These are phyloP conservation scores for Boloria selene DNA, from an alignment of 2,888 invertebrate genomes.

Conservation along the genomic window DNA sequence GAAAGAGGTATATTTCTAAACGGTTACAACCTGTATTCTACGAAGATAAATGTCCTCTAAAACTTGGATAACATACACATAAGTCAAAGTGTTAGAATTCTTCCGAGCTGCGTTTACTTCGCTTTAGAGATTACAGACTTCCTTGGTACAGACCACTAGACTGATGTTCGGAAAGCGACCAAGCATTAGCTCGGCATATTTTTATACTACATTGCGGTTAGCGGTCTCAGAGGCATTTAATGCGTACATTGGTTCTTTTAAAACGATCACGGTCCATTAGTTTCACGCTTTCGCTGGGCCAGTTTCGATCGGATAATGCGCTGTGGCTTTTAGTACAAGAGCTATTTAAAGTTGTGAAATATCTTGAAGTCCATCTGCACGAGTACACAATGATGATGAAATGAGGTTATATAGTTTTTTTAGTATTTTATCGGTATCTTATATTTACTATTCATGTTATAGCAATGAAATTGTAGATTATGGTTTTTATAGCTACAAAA, in stretches of 20 bases:
- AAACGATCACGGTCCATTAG: constrained; percentile 53
- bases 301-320: constrained; percentile 52
- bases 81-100: too few relatives aligned
- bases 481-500: too few relatives aligned
- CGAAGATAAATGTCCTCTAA: too few relatives aligned
- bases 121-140: too few relatives aligned
- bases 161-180: not conserved
- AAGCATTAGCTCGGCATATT: constrained; percentile 15
- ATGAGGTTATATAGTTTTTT: constrained; percentile 8
- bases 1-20: too few relatives aligned
- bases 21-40: too few relatives aligned
- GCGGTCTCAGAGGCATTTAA: constrained; percentile 21
- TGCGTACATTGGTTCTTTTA: constrained; percentile 44
- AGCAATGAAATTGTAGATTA: not conserved
- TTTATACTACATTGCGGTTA: constrained; percentile 14
- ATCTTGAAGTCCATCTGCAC: constrained; percentile 20
- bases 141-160: too few relatives aligned
- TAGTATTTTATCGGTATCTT: not conserved
- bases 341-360: constrained; percentile 32
- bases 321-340: constrained; percentile 45
- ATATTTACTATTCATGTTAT: not conserved
- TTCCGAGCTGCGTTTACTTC: too few relatives aligned
- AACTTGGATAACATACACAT: too few relatives aligned
- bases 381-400: constrained; percentile 15
- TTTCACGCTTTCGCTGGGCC: constrained; percentile 48